A percentile compares a stretch with the other conserved stretches of the same genome.
Conservation (phyloP, 1,140 invertebrate genomes). For the Periplaneta americana region DNA sequence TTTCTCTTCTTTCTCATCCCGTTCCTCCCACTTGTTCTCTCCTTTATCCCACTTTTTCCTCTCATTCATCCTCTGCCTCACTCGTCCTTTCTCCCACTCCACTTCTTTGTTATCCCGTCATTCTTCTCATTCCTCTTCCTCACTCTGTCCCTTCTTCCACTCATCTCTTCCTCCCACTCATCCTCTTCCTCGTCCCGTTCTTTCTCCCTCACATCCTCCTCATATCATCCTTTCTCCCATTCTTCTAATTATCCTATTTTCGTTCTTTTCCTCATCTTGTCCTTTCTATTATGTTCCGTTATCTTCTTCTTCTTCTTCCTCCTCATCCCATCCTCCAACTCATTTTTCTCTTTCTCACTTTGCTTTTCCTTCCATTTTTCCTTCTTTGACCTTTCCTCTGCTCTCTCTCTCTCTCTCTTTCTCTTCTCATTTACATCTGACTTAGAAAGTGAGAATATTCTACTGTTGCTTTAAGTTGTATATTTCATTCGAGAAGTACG, state of each 20-base stretch:
- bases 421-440: neutral
- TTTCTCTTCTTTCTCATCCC: too few relatives aligned
- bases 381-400: neutral
- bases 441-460: too few relatives aligned
- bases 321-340: neutral
- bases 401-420: neutral
- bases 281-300: neutral
- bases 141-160: neutral
- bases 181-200: neutral
- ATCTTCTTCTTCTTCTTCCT: neutral
- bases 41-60: neutral
- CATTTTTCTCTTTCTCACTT: neutral
- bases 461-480: too few relatives aligned
- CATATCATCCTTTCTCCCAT: neutral
- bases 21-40: neutral
- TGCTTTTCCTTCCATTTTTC: neutral
- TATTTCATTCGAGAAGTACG: too few relatives aligned
- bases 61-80: neutral
- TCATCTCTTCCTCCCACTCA: neutral
- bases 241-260: too few relatives aligned
- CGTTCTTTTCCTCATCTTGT: neutral
- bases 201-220: neutral
- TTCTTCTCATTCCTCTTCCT: neutral
- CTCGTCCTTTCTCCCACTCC: neutral
- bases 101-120: neutral